Percentiles rank a stretch among this genome's conserved stretches.
These are phyloP conservation scores for Nebria salina DNA, from an alignment of 2,888 invertebrate genomes.

Conservation along the genomic window DNA sequence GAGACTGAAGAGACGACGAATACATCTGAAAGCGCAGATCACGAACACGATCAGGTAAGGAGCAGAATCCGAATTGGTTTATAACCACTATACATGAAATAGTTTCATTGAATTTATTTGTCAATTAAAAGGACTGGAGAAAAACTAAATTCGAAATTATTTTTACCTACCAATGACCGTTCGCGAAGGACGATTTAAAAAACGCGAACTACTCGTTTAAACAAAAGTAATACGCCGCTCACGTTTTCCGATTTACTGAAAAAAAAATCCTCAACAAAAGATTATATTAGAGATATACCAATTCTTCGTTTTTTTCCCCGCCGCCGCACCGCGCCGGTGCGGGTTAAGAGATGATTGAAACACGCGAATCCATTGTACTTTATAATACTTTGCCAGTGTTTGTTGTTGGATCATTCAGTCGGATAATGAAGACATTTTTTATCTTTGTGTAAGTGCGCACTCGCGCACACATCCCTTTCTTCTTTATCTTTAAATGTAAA, in stretches of 20 bases:
- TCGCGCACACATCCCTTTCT: neutral
- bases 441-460: no score
- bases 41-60: conserved; percentile 30
- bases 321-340: no score
- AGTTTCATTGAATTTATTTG: neutral
- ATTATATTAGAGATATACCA: neutral
- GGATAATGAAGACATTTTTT: conserved; percentile 33
- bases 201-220: conserved; percentile 28
- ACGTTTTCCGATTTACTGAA: neutral
- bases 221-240: neutral
- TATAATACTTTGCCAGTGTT: conserved; percentile 3
- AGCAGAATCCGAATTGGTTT: neutral
- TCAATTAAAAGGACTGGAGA: neutral
- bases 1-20: conserved; percentile 28
- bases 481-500: no score
- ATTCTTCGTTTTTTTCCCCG: no score
- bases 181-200: conserved; percentile 10
- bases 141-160: no score
- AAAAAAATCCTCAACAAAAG: neutral
- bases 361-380: conserved; percentile 11
- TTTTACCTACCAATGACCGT: neutral
- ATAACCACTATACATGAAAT: neutral
- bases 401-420: conserved; percentile 10
- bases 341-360: conserved; percentile 10
- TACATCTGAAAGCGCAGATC: conserved; percentile 24